Percentiles rank a stretch among this genome's conserved stretches.
These are phyloP conservation scores for Amyelois transitella DNA, from an alignment of 1,140 invertebrate species.

Conservation along the genomic window DNA sequence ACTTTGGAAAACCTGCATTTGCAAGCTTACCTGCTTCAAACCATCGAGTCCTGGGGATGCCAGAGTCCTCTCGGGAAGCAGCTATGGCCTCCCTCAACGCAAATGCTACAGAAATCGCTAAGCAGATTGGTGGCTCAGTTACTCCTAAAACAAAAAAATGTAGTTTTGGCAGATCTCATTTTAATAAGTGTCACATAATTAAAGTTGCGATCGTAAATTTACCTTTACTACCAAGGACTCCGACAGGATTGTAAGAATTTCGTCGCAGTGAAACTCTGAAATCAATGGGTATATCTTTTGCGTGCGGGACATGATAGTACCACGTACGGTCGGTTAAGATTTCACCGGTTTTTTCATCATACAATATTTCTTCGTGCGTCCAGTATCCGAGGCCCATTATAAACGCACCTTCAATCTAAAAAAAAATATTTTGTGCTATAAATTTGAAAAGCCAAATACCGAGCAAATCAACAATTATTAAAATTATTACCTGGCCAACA, in stretches of 20 bases:
- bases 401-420: conserved; percentile 82
- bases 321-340: conserved; percentile 84
- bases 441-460: not conserved
- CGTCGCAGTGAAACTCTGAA: conserved; percentile 82
- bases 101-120: conserved; percentile 36
- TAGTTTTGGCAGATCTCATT: not conserved
- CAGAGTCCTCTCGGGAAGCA: conserved; percentile 12
- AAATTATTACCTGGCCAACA: conserved; percentile 80
- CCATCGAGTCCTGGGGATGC: conserved; percentile 33
- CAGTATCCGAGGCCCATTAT: conserved; percentile 89
- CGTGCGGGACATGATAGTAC: conserved; percentile 87
- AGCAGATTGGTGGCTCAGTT: conserved; percentile 33
- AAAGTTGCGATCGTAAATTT: not conserved
- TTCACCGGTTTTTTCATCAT: conserved; percentile 78
- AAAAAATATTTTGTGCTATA: conserved; percentile 4
- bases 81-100: conserved; percentile 18
- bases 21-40: conserved; percentile 33
- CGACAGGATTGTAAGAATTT: conserved; percentile 80
- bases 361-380: conserved; percentile 81
- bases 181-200: no score
- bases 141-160: conserved; percentile 26
- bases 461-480: not conserved
- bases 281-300: conserved; percentile 88
- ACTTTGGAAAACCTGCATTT: no score
- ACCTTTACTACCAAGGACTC: conserved; percentile 86